These are phyloP conservation scores for Conops quadrifasciatus DNA, from an alignment of 2,888 invertebrate species.

Conservation along the genomic window DNA sequence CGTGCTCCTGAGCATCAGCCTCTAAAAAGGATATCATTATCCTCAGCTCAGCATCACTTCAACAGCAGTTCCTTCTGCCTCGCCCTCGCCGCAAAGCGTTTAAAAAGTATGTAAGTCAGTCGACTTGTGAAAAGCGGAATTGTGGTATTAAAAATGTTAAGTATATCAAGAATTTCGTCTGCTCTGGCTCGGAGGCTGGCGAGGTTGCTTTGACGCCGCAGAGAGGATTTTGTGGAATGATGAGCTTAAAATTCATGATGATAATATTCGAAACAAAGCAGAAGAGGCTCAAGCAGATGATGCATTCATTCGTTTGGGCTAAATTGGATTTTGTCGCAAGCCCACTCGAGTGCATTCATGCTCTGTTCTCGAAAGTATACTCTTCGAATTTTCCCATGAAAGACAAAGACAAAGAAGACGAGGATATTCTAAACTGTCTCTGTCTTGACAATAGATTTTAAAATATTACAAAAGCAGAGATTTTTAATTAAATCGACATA, in stretches of 20 bases:
- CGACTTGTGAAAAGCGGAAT: slow-evolving; percentile 27
- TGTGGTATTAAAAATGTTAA: slow-evolving; percentile 33
- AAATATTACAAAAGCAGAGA: background rate
- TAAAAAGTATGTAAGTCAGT: slow-evolving; percentile 33
- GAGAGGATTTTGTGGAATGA: slow-evolving; percentile 38
- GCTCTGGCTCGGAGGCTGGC: background rate
- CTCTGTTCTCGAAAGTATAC: background rate
- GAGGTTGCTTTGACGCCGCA: slow-evolving; percentile 9
- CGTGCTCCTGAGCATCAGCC: slow-evolving; percentile 29
- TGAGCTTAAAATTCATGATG: slow-evolving; percentile 38
- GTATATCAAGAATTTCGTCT: slow-evolving; percentile 22
- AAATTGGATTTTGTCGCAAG: slow-evolving; percentile 41
- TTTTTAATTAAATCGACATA: background rate
- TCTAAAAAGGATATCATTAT: slow-evolving; percentile 49
- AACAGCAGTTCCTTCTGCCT: slow-evolving; percentile 40
- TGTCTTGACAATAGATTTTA: too few species aligned
- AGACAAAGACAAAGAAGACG: background rate
- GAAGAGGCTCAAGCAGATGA: background rate
- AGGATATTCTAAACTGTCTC: too few species aligned
- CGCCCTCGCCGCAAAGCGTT: slow-evolving; percentile 34
- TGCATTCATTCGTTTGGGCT: slow-evolving; percentile 17
- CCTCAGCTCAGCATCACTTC: slow-evolving; percentile 50
- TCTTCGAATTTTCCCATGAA: slow-evolving; percentile 15
- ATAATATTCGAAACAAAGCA: slow-evolving; percentile 17
- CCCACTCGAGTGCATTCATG: slow-evolving; percentile 18